Evolutionary conservation across 2,888 invertebrate species (phyloP), one percentile per base, ranked within the genome.

Genomic region (Baccha elongata): DNA sequence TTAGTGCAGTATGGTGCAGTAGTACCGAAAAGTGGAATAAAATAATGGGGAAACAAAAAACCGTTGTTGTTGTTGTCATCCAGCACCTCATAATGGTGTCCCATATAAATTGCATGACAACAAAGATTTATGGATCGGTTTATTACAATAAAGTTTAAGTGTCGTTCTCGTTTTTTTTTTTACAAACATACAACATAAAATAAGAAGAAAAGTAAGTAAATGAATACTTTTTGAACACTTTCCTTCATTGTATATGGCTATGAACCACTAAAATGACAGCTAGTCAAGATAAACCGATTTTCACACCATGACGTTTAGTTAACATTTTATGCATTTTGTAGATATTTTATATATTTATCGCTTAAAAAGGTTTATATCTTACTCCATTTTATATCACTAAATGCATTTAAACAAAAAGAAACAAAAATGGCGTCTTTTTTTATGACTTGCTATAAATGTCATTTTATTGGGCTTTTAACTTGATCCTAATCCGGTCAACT

Each of bases 71-170:
- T n/a, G n/a, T n/a, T 74, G 55, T 69, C 79, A 40, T 11, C 53
- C 52, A 40, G 46, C 19, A 81, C 75, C 81, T 81, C 76, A 81
- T 81, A 72, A 81, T 72, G 48, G 71, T 42, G 76, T 62, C 65
- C 72, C 58, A 60, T 60, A 83, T 83, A 83, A 67, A 83, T 83
- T 76, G 76, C 75, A 83, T 64, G 81, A 67, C 76, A 72, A 48
- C 42, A 11, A 65, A 67, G 76, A 83, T 83, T 83, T 67, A 75
- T 75, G 71, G 52, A 72, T 65, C 67, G 60, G 67, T 76, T 83
- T 83, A 83, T 67, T 72, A 58, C 60, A 52, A 26, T 71, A 65
- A 64, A 71, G 29, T 80, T 75, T 69, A 58, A 74, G 69, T 64
- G 74, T 68, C 64, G 68, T 58, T 23, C 29, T 69, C 74, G 50